Evolutionary conservation across 2,113 vertebrate species (phyloP), one percentile per base, ranked within the genome.

Genomic region (Sebastes schlegelii): DNA sequence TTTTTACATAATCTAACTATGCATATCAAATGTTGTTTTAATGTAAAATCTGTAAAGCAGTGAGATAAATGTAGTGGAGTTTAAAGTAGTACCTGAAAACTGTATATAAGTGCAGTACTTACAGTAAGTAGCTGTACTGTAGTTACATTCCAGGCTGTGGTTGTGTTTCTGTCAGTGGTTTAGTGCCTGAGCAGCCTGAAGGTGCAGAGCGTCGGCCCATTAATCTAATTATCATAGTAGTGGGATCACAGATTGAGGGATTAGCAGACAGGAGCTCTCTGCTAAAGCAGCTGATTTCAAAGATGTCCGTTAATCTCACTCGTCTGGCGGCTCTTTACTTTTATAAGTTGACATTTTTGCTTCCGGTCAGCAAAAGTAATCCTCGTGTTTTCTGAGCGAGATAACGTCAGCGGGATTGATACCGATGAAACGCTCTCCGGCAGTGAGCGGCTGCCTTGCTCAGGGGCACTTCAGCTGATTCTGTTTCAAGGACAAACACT

Each of bases 171-270:
- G 52, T 67, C 13, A 6, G 43, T 71, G 6, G 21, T 43, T 77
- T 21, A 42, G n/a, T 19, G 11, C 10, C 10, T 17, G 34, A 57
- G 61, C 40, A 23, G 45, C 61, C 48, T 67, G 77, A 42, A 54
- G 68, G 17, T 4, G 43, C 43, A n/a, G 67, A 68, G 65, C 45
- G 14, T 63, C 10, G 17, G 12, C n/a, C 54, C 74, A 78, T 83
- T 83, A 77, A 83, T 90, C 80, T 80, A 85, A 85, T 87, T 85
- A 85, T 85, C 75, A 8, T 51, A 51, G 58, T 70, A 23, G 58
- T 74, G 83, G 64, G 74, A 84, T 90, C 70, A 26, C 86, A 86
- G 80, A 88, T 84, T 81, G 83, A 68, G 43, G 79, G 82, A 87
- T 90, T 90, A 85, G 68, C 72, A 17, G 72, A 48, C 64, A 67